Evolutionary conservation across 2,797 vertebrate species (phyloP).

Genomic region (Tauraco hartlaubi): DNA sequence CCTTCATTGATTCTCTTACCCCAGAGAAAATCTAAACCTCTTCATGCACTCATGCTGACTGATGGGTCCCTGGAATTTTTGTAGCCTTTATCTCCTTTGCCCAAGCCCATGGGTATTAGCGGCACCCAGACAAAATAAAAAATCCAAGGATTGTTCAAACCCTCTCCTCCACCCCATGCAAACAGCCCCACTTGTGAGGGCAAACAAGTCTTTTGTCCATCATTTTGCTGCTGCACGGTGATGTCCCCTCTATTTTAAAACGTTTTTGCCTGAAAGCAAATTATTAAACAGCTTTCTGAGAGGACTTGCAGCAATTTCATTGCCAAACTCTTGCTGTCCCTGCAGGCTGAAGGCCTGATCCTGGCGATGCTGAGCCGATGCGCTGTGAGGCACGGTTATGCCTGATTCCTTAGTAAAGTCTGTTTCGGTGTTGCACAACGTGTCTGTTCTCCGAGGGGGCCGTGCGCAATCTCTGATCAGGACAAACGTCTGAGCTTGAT

Average conservation of each 20-base stretch:
- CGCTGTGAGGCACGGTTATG: neutral
- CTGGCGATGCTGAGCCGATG: neutral
- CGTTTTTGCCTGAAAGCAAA: neutral
- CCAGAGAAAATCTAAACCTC: neutral
- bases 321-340: neutral
- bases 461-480: neutral
- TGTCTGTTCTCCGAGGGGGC: neutral
- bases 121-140: neutral
- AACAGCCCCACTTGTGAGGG: neutral
- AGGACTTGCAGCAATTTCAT: neutral
- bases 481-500: constrained; percentile 46
- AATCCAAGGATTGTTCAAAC: neutral
- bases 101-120: neutral
- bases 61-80: neutral
- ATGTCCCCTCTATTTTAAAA: neutral
- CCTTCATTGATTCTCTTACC: neutral
- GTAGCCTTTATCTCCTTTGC: neutral
- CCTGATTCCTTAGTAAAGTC: neutral
- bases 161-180: neutral
- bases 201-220: neutral
- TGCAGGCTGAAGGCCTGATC: neutral
- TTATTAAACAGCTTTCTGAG: neutral
- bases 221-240: neutral
- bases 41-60: neutral
- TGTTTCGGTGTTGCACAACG: neutral